Percentiles rank a stretch among this genome's conserved stretches.
Conservation (phyloP, 2,888 invertebrate genomes). For the Lasioglossum morio region DNA sequence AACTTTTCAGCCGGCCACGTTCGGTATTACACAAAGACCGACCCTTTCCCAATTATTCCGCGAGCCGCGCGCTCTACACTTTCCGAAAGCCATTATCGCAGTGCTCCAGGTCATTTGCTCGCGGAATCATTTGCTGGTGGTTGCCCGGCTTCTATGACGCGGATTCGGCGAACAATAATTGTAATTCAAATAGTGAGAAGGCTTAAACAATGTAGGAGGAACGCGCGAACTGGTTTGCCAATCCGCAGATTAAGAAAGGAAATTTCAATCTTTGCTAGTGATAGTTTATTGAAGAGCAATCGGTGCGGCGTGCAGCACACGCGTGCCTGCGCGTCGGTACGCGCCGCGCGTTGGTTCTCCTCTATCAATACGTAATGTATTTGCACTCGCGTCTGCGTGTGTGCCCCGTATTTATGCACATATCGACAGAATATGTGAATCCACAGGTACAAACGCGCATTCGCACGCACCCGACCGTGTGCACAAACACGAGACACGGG, state of each 20-base stretch:
- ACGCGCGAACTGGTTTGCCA: neutral
- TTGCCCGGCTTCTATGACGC: neutral
- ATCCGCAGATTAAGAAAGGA: constrained; percentile 10
- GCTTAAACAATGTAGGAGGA: neutral
- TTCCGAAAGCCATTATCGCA: constrained; percentile 7
- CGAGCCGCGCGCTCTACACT: neutral
- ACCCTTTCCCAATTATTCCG: constrained; percentile 3
- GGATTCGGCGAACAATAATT: constrained; percentile 1
- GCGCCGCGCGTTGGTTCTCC: neutral
- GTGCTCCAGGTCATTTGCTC: neutral
- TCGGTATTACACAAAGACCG: constrained; percentile 6
- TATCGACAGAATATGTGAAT: constrained; percentile 55
- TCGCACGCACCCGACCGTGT: constrained; percentile 37
- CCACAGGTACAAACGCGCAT: constrained; percentile 38
- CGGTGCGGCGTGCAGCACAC: neutral
- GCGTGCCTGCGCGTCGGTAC: neutral
- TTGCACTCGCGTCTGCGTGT: constrained; percentile 45
- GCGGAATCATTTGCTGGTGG: neutral
- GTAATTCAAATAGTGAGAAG: neutral
- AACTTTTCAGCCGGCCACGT: neutral
- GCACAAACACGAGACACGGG: constrained; percentile 63
- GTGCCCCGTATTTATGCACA: constrained; percentile 50
- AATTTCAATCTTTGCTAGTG: constrained; percentile 24
- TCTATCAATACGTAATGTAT: constrained; percentile 56
- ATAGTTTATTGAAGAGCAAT: constrained; percentile 39